Conservation (phyloP, 1,140 invertebrate genomes). For the Tetraneura akinire region DNA sequence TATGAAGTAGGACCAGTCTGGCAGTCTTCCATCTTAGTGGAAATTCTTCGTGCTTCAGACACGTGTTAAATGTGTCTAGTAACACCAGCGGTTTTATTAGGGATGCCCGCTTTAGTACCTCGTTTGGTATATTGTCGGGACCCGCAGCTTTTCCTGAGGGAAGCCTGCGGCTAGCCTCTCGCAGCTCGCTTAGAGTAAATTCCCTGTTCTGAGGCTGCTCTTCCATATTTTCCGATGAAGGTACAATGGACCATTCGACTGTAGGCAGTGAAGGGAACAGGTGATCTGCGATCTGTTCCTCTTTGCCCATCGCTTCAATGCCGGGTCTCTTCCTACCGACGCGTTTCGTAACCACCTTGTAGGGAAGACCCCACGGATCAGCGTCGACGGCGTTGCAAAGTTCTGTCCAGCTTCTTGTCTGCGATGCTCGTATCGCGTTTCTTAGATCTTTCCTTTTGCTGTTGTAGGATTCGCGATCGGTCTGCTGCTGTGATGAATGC, state of each 20-base stretch:
- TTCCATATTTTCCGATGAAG: no score
- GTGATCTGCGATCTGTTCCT: background rate
- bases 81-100: accelerated
- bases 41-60: background rate
- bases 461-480: background rate
- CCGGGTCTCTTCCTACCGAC: background rate
- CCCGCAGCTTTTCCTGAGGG: background rate
- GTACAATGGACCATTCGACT: no score
- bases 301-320: background rate
- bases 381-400: background rate
- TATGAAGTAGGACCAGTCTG: background rate
- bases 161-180: background rate
- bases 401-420: background rate
- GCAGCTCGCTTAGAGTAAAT: background rate
- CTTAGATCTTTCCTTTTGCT: background rate
- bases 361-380: background rate
- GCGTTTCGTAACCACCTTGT: background rate
- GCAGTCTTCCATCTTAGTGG: background rate
- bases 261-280: background rate
- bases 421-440: background rate
- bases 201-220: no score
- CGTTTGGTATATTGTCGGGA: background rate
- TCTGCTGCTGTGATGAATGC: no score
- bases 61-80: accelerated
- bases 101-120: background rate